These are phyloP conservation scores for Trachelus tabidus DNA, from an alignment of 2,888 invertebrate genomes.

Conservation along the genomic window DNA sequence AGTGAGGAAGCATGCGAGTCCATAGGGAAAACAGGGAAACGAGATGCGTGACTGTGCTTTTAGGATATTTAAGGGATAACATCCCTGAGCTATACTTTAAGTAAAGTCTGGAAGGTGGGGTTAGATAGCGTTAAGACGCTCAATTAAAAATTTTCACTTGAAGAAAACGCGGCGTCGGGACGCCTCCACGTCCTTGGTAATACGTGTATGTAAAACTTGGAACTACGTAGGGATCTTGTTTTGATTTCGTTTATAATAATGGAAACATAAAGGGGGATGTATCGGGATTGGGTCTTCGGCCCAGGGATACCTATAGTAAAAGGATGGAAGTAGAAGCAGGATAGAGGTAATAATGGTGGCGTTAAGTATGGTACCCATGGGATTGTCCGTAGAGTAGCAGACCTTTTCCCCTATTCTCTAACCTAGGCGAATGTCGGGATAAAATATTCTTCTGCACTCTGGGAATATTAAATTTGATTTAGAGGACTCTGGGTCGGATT, in stretches of 20 bases:
- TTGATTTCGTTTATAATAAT: neutral
- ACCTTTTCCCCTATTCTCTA: neutral
- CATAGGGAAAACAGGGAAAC: neutral
- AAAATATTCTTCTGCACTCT: conserved; percentile 24
- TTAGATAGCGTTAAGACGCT: neutral
- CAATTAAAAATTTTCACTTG: neutral
- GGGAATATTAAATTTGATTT: conserved; percentile 64
- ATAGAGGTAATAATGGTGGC: neutral
- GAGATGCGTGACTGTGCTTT: neutral
- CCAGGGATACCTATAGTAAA: neutral
- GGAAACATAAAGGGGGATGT: neutral
- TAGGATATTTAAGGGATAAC: neutral
- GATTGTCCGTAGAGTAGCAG: neutral
- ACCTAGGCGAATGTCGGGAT: neutral
- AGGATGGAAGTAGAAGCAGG: neutral
- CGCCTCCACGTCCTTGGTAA: neutral
- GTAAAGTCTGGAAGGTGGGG: neutral
- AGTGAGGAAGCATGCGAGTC: neutral
- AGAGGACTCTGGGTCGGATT: conserved; percentile 51
- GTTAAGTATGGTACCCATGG: neutral
- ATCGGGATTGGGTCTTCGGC: neutral
- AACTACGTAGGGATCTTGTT: neutral
- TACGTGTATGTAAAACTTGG: neutral
- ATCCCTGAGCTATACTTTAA: no score
- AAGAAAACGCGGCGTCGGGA: neutral